Base-by-base conservation (phyloP, 2,888 invertebrate species). In the Pedicia rivosa region DNA sequence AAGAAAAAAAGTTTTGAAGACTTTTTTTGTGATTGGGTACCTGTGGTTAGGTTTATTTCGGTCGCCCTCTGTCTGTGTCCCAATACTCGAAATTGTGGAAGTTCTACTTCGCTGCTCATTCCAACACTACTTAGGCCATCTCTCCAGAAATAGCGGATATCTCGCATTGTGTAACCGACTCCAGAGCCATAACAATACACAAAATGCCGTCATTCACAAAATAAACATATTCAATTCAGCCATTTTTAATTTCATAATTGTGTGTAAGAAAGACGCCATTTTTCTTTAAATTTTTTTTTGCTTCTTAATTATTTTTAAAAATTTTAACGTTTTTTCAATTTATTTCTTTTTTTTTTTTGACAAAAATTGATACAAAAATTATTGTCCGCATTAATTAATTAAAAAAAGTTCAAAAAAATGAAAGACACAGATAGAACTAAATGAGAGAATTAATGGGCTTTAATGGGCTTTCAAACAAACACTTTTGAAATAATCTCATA, bases 81-180 rank as follows among this genome's bases (percentile, higher is more conserved):
- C 68, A 91, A 79, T 64, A 91, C 88, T 66, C 86, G 80, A 75
- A 92, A 92, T 72, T 92, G 91, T 57, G 92, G 91, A 65, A 92
- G 78, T 73, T 88, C 83, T 70, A 91, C 87, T 68, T 88, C 86
- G 67, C 76, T 80, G 76, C 84, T 83, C 73, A 91, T 87, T 67
- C 87, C 87, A 68, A 92, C 88, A 69, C 90, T 87, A 67, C 78
- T 77, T 65, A 74, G 73, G 63, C 87, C 88, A 70, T 83, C 78
- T 72, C 81, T 81, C 91, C 91, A 92, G 73, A 81, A 82, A 77
- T 91, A 91, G 67, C 84, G 81, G 74, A 90, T 88, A 78, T 88
- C 88, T 75, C 81, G 81, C 86, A 87, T 88, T 73, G 88, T 88
- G 80, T 88, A 88, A 76, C 88, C 88, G 80, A 88, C 88, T 88